Base-by-base conservation (phyloP, 2,113 vertebrate species). In the Collichthys lucidus region DNA sequence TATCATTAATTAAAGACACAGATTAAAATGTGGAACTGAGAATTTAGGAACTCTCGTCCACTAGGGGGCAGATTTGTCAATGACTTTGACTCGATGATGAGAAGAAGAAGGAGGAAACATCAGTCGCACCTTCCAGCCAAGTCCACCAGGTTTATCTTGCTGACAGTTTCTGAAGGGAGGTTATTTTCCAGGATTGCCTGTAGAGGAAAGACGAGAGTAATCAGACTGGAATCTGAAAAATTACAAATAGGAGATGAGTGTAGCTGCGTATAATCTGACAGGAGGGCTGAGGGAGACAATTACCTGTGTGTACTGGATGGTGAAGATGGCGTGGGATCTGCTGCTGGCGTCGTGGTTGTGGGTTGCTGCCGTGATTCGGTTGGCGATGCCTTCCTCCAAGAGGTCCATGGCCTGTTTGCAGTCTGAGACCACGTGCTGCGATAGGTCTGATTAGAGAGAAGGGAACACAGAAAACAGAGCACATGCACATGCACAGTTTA, bases 111-210 rank as follows among this genome's bases (percentile, higher is more conserved):
- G n/a, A n/a, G n/a, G 3, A 67, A 64, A 61, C 17, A 57, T 29
- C 11, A 22, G 17, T 22, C 94, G 96, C 93, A 99, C 98, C 98
- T 99, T 85, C 98, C 98, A 92, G 98, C 98, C 91, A 99, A 94
- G 93, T 99, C 98, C 89, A 99, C 98, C 90, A 99, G 91, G 86
- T 99, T 98, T 91, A 99, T 99, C 95, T 97, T 99, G 94, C 98
- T 99, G 85, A 96, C 93, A 53, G 96, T 97, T 95, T 99, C 98
- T 84, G 97, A 97, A 11, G 96, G 97, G 15, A 97, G 93, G 85
- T 95, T 98, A 82, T 97, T 97, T 88, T 98, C 96, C 52, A 98
- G 80, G 74, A 94, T 94, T 10, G 96, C 97, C 98, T 99, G 83
- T 77, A 78, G 46, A 46, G 29, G 83, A 72, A 86, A 93, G 2